phyloP scores from a whole-genome alignment of 2,113 vertebrate species.

The Hiodon tergisus region DNA sequence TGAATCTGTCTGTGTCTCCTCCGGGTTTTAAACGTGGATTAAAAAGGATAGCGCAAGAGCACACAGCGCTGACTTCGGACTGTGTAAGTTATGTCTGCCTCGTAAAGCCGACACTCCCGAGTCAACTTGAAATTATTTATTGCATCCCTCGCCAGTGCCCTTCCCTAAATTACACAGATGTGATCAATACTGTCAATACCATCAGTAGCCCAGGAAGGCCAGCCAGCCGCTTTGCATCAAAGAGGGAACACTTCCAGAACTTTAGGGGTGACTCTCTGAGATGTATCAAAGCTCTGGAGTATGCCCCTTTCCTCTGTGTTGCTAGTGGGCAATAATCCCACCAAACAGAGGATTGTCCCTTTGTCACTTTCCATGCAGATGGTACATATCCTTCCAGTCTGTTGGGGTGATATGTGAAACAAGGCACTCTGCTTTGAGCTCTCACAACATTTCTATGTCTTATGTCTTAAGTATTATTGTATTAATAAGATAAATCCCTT shows the following conservation, averaged over 20 bases:
- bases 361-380: constrained; percentile 45
- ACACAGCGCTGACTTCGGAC: background rate
- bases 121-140: constrained; percentile 49
- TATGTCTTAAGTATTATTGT: constrained; percentile 26
- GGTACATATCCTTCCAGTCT: constrained; percentile 4
- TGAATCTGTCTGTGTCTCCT: background rate
- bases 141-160: constrained; percentile 33
- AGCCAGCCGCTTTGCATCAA: background rate
- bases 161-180: constrained; percentile 43
- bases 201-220: background rate
- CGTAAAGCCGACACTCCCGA: constrained; percentile 33
- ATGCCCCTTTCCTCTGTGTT: no score
- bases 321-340: no score
- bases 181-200: constrained; percentile 46
- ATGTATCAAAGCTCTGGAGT: background rate
- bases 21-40: background rate
- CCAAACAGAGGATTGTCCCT: constrained; percentile 24
- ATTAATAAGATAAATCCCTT: background rate
- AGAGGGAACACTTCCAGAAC: constrained; percentile 21
- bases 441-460: constrained; percentile 35
- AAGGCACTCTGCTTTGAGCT: constrained; percentile 30
- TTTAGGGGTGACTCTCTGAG: constrained; percentile 45
- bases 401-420: constrained; percentile 35
- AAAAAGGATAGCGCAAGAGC: background rate
- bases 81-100: constrained; percentile 46